These are phyloP conservation scores for Burhinus oedicnemus DNA, from an alignment of 2,113 vertebrate species.

Conservation along the genomic window DNA sequence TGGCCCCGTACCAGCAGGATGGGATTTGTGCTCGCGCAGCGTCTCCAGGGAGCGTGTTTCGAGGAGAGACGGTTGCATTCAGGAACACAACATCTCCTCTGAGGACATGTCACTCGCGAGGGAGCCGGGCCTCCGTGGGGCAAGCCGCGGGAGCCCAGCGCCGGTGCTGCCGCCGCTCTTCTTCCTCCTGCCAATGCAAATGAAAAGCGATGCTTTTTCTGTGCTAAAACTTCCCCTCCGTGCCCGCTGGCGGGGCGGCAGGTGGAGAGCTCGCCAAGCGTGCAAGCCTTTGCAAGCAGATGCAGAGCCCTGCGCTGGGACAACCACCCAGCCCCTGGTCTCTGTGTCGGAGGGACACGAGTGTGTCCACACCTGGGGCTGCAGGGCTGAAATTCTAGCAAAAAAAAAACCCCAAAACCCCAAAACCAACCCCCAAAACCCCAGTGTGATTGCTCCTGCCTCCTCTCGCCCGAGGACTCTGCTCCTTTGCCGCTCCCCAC, in stretches of 20 bases:
- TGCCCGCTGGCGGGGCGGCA: not conserved
- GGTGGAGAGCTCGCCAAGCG: not conserved
- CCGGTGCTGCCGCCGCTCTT: not conserved
- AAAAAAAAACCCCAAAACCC: not conserved
- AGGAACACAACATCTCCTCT: not conserved
- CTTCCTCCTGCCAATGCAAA: slow-evolving; percentile 15
- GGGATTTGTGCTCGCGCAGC: not conserved
- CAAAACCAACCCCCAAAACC: too few species aligned
- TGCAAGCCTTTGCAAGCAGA: not conserved
- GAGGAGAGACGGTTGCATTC: fast-evolving
- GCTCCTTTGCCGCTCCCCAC: not conserved
- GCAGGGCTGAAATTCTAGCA: not conserved
- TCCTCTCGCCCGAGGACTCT: not conserved
- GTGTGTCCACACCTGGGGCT: not conserved
- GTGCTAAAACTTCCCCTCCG: not conserved
- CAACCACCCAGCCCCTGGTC: fast-evolving
- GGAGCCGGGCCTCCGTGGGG: fast-evolving
- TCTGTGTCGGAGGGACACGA: not conserved
- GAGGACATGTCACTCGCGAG: not conserved
- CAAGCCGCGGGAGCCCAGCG: not conserved
- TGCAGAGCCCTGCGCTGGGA: not conserved
- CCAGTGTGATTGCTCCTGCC: not conserved
- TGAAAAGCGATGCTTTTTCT: not conserved
- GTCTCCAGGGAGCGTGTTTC: not conserved
- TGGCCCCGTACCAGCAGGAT: fast-evolving